phyloP scores from a whole-genome alignment of 2,888 invertebrate genomes.

The Scaptomyza parva region DNA sequence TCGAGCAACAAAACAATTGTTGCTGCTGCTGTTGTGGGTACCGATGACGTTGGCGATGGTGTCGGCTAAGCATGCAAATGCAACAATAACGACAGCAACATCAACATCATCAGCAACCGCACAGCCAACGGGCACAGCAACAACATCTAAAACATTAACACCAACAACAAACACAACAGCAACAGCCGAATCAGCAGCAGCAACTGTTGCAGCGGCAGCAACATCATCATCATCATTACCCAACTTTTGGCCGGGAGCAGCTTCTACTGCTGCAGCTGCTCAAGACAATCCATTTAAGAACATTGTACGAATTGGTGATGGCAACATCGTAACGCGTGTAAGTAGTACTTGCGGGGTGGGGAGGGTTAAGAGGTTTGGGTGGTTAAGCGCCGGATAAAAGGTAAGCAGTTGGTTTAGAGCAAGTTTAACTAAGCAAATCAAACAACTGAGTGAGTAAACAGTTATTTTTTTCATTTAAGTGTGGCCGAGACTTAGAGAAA shows the following conservation, averaged over 20 bases:
- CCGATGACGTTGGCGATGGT: no score
- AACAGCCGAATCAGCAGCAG: constrained; percentile 33
- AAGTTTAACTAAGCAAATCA: background rate
- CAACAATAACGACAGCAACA: constrained; percentile 49
- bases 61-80: constrained; percentile 65
- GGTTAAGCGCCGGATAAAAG: no score
- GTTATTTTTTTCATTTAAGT: no score
- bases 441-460: background rate
- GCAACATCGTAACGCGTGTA: constrained; percentile 82
- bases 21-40: constrained; percentile 46
- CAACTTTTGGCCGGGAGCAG: constrained; percentile 25
- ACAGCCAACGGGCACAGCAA: constrained; percentile 32
- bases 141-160: constrained; percentile 37
- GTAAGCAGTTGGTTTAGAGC: background rate
- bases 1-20: constrained; percentile 35
- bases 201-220: constrained; percentile 23
- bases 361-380: background rate
- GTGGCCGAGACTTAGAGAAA: no score
- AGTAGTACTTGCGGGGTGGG: constrained; percentile 44
- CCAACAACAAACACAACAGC: constrained; percentile 34
- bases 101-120: constrained; percentile 44
- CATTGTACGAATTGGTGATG: constrained; percentile 82
- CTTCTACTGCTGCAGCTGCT: constrained; percentile 27
- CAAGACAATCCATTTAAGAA: constrained; percentile 73
- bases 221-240: constrained; percentile 27